phyloP scores from a whole-genome alignment of 2,888 invertebrate genomes.

The Phaonia tiefii region DNA sequence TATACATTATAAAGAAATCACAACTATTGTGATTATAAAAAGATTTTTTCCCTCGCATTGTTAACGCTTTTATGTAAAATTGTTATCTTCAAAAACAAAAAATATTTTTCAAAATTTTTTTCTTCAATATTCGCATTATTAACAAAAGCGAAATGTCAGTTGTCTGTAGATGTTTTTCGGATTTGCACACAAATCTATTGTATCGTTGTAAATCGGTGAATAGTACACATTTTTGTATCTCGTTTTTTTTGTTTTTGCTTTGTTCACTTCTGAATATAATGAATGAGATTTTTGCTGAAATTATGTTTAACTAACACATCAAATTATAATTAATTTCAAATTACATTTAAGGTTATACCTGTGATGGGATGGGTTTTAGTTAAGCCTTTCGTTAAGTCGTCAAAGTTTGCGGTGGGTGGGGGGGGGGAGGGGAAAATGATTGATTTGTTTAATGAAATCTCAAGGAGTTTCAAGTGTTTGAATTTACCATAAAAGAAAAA shows the following conservation, averaged over 20 bases:
- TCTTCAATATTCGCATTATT: too few species aligned
- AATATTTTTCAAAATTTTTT: too few species aligned
- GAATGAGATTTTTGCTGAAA: slow-evolving; percentile 19
- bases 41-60: too few species aligned
- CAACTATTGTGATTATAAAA: too few species aligned
- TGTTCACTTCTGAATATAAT: slow-evolving; percentile 11
- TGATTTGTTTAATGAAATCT: slow-evolving; percentile 44
- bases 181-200: background rate
- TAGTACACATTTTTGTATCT: background rate
- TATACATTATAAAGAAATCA: too few species aligned
- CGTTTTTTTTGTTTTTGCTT: background rate
- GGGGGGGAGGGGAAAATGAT: too few species aligned
- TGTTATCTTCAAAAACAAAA: too few species aligned
- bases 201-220: too few species aligned
- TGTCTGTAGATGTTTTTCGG: slow-evolving; percentile 7
- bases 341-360: slow-evolving; percentile 21
- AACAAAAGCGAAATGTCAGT: slow-evolving; percentile 41
- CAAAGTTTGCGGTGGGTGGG: background rate
- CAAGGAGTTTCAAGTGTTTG: slow-evolving; percentile 27
- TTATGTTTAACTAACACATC: slow-evolving; percentile 38
- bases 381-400: slow-evolving; percentile 24
- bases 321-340: slow-evolving; percentile 54
- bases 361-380: slow-evolving; percentile 28
- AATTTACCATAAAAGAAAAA: too few species aligned
- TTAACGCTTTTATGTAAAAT: too few species aligned